Conservation (phyloP, 2,888 invertebrate genomes). For the Drosophila tanythrix region DNA sequence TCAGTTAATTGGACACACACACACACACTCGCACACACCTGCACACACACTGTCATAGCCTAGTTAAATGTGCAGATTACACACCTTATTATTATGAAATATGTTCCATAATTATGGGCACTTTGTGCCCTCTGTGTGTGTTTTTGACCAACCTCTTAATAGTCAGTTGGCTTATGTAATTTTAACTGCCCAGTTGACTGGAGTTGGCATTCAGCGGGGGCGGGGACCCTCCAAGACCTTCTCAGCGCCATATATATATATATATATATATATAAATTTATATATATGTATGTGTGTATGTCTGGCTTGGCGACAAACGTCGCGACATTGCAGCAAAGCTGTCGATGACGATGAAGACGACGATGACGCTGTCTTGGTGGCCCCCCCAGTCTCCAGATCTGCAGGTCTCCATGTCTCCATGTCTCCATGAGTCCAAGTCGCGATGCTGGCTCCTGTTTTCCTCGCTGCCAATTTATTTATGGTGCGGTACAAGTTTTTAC, state of each 20-base stretch:
- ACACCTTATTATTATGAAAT: slow-evolving; percentile 81
- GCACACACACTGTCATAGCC: slow-evolving; percentile 36
- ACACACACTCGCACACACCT: slow-evolving; percentile 30
- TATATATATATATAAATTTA: not conserved
- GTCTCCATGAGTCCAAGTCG: slow-evolving; percentile 10
- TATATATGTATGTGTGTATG: slow-evolving; percentile 69
- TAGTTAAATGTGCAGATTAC: slow-evolving; percentile 77
- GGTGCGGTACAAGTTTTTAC: slow-evolving; percentile 85
- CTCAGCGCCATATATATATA: slow-evolving; percentile 2
- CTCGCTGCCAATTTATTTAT: slow-evolving; percentile 83
- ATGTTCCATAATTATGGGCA: slow-evolving; percentile 76
- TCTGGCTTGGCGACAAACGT: slow-evolving; percentile 73
- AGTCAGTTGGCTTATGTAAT: slow-evolving; percentile 72
- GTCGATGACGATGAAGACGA: slow-evolving; percentile 58
- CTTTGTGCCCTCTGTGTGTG: slow-evolving; percentile 30
- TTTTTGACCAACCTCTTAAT: slow-evolving; percentile 68
- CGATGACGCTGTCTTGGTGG: slow-evolving; percentile 26
- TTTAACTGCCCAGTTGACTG: slow-evolving; percentile 37
- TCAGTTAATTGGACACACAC: slow-evolving; percentile 61
- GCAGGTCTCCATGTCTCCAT: slow-evolving; percentile 1
- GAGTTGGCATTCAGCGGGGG: not conserved
- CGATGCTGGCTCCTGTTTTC: slow-evolving; percentile 74
- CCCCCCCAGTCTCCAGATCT: not conserved
- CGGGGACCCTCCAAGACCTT: slow-evolving; percentile 13
- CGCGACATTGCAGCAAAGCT: slow-evolving; percentile 42